Percentiles rank a stretch among this genome's conserved stretches.
These are phyloP conservation scores for Paralichthys olivaceus DNA, from an alignment of 2,113 vertebrate genomes.

Conservation along the genomic window DNA sequence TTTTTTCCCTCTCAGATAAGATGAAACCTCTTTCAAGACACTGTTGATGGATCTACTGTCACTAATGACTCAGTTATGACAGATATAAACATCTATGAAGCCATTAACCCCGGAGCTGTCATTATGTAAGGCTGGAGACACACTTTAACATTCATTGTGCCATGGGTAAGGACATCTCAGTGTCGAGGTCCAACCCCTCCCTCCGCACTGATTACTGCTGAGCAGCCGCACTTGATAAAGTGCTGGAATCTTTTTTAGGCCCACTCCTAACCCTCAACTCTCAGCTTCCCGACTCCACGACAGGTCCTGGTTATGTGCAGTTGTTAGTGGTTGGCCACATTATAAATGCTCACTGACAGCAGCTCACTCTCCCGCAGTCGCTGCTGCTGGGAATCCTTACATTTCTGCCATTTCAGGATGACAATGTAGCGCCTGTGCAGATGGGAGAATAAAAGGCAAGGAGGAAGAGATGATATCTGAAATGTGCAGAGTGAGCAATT, in stretches of 20 bases:
- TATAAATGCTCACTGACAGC: conserved; percentile 54
- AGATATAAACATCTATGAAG: conserved; percentile 34
- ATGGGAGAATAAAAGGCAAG: conserved; percentile 30
- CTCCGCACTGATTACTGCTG: not conserved
- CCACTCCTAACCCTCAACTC: conserved; percentile 31
- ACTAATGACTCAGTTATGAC: conserved; percentile 47
- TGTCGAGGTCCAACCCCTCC: conserved; percentile 17
- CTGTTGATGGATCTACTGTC: not conserved
- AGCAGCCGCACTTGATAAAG: conserved; percentile 1
- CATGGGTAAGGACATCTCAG: conserved; percentile 8
- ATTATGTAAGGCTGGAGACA: conserved; percentile 41
- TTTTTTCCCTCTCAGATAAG: not conserved
- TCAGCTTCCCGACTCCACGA: conserved; percentile 14
- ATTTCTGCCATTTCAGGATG: conserved; percentile 48
- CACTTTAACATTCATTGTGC: conserved; percentile 6
- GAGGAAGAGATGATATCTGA: conserved; percentile 44
- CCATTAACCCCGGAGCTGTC: conserved; percentile 12
- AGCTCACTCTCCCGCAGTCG: conserved; percentile 10
- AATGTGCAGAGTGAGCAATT: conserved; percentile 70
- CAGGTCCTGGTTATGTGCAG: conserved; percentile 40
- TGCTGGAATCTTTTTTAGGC: conserved; percentile 42
- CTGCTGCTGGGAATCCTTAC: conserved; percentile 2
- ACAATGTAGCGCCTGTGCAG: conserved; percentile 17
- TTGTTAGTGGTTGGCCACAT: conserved; percentile 46
- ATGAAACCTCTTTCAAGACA: not conserved